These are phyloP conservation scores for Germaria angustata DNA, from an alignment of 2,888 invertebrate genomes.

Conservation along the genomic window DNA sequence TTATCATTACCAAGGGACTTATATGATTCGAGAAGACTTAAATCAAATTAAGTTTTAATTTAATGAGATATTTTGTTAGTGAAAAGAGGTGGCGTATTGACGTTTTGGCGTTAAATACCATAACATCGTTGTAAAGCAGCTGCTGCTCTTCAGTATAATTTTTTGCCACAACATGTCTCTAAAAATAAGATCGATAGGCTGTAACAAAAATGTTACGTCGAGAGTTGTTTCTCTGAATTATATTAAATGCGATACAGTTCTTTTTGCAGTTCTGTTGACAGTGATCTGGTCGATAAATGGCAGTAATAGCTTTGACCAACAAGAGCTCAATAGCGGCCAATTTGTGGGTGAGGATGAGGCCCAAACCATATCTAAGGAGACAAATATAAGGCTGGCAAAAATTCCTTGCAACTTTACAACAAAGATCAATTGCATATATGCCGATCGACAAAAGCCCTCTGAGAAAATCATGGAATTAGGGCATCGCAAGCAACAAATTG, in stretches of 20 bases:
- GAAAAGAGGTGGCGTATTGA: too few species aligned
- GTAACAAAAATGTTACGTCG: neutral
- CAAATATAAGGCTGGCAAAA: slow-evolving; percentile 24
- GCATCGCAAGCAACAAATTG: neutral
- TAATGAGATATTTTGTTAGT: too few species aligned
- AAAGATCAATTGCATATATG: slow-evolving; percentile 43
- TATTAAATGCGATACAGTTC: neutral
- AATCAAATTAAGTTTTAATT: too few species aligned
- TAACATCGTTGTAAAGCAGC: too few species aligned
- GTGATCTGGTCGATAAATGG: neutral
- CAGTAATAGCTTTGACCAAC: neutral
- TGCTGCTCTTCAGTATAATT: neutral
- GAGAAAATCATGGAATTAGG: neutral
- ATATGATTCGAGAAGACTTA: too few species aligned
- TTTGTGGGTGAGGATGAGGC: slow-evolving; percentile 42
- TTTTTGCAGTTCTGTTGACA: slow-evolving; percentile 5
- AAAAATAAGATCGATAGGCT: slow-evolving; percentile 20
- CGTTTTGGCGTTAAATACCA: neutral
- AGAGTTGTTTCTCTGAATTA: neutral
- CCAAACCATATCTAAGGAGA: neutral
- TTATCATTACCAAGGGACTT: too few species aligned
- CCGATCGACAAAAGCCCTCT: neutral
- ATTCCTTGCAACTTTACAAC: slow-evolving; percentile 50
- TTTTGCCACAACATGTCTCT: slow-evolving; percentile 18
- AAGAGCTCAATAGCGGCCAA: neutral